Evolutionary conservation across 1,140 invertebrate genomes (phyloP).

Genomic region (Goniozus legneri): DNA sequence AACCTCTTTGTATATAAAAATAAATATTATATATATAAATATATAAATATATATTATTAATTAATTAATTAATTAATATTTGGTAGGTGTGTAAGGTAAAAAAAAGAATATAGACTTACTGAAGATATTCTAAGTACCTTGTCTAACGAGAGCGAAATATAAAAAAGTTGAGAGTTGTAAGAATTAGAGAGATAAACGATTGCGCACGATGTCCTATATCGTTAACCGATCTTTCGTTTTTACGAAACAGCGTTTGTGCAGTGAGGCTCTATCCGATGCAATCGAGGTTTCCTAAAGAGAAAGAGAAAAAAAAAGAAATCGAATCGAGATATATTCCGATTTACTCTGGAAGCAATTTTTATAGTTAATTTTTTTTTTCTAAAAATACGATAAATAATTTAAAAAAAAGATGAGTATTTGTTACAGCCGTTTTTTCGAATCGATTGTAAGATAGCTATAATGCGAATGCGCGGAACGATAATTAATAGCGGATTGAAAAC

Average conservation of each 20-base stretch:
- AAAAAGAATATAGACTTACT: constrained; percentile 36
- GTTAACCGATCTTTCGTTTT: constrained; percentile 7
- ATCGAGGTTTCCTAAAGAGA: not conserved
- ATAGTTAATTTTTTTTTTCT: constrained; percentile 5
- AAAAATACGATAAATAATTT: constrained; percentile 1
- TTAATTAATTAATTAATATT: constrained; percentile 38
- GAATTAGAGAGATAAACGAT: constrained; percentile 5
- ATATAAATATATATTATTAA: constrained; percentile 30
- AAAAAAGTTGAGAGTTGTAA: too few relatives aligned
- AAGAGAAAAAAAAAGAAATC: not conserved
- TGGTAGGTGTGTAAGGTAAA: constrained; percentile 44
- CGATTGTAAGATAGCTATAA: too few relatives aligned
- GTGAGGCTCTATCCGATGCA: too few relatives aligned
- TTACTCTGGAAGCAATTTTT: constrained; percentile 5
- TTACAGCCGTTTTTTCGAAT: too few relatives aligned
- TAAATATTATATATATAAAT: constrained; percentile 26
- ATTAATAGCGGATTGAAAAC: too few relatives aligned
- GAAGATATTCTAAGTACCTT: constrained; percentile 47
- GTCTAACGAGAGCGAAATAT: too few relatives aligned
- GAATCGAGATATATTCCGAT: constrained; percentile 14
- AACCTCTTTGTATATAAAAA: constrained; percentile 23
- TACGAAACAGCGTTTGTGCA: constrained; percentile 8
- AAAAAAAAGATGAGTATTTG: too few relatives aligned
- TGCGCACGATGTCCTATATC: constrained; percentile 14
- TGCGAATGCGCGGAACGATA: too few relatives aligned